Conservation (phyloP, 2,888 invertebrate species). For the Xestobium rufovillosum region DNA sequence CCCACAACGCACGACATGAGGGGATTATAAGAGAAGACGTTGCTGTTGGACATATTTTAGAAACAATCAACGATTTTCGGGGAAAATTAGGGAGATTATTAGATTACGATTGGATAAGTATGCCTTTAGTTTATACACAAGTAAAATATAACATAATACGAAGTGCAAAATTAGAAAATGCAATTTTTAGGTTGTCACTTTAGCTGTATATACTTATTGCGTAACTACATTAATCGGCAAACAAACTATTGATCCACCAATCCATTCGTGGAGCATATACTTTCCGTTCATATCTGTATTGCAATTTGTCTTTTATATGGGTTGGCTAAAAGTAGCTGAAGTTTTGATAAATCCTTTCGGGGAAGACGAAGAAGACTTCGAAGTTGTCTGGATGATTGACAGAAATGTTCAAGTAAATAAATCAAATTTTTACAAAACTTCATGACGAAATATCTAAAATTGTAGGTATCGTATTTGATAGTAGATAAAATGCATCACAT, state of each 20-base stretch:
- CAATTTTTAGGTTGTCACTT: slow-evolving; percentile 59
- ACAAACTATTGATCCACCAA: slow-evolving; percentile 61
- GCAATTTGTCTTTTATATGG: slow-evolving; percentile 82
- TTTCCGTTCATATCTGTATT: slow-evolving; percentile 83
- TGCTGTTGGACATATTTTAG: slow-evolving; percentile 78
- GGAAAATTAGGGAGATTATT: slow-evolving; percentile 65
- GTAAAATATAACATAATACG: slow-evolving; percentile 31
- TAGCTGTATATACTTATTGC: slow-evolving; percentile 87
- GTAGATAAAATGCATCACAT: slow-evolving; percentile 91
- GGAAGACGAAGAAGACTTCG: slow-evolving; percentile 85
- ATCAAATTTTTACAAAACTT: no score
- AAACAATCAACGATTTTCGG: slow-evolving; percentile 74
- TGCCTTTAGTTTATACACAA: slow-evolving; percentile 77
- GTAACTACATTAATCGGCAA: slow-evolving; percentile 79
- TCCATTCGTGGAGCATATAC: slow-evolving; percentile 56
- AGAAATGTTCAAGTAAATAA: slow-evolving; percentile 66
- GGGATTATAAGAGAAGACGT: slow-evolving; percentile 81
- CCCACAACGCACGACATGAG: slow-evolving; percentile 76
- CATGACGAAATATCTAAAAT: no score
- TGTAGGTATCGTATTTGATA: slow-evolving; percentile 76
- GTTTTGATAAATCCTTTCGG: slow-evolving; percentile 85
- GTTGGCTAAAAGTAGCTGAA: slow-evolving; percentile 87
- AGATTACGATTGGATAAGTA: slow-evolving; percentile 69
- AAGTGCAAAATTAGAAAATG: neutral
- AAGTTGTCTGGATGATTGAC: slow-evolving; percentile 88